Evolutionary conservation across 2,888 invertebrate genomes (phyloP), one percentile per base, ranked within the genome.

Genomic region (Andrena chrysosceles): DNA sequence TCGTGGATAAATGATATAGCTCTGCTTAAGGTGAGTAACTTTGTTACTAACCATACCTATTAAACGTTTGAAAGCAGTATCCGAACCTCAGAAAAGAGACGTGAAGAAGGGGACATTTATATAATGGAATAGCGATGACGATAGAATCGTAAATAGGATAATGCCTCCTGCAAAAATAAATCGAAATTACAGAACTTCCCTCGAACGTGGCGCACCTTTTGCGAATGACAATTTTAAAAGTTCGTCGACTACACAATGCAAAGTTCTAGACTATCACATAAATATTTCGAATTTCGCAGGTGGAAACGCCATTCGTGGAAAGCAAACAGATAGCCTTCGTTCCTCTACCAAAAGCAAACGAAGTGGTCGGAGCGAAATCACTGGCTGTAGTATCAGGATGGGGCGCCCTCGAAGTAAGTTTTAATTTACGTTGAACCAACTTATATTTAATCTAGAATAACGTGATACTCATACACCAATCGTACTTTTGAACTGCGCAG

Each of bases 341-440:
- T 1, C 88, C 92, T 7, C 89, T 96, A 89, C 93, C 95, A 2
- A 91, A 92, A 0, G 64, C 84, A 2, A 93, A 93, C 26, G 83
- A 84, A 35, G 64, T 52, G 5, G 42, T 91, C n/a, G 70, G 79
- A 10, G 85, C 79, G 13, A 35, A 81, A 1, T 75, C 89, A 4
- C 26, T 67, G 0, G 90, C 90, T 6, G 67, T 85, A 10, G 89
- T 91, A 59, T 90, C 91, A 49, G 91, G 92, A 59, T 91, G 91
- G 91, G 91, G 92, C 29, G 59, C 81, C 87, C 88, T 93, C 2
- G 85, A 85, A 78, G 91, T 91, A 70, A 83, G 85, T 54, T 8
- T 74, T 23, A 20, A 26, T 26, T 59, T 42, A 6, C 35, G 20
- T 63, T 8, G n/a, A 31, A 23, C 5, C 8, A 13, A 23, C 5